A percentile compares a stretch with the other conserved stretches of the same genome.
These are phyloP conservation scores for Crotalus horridus DNA, from an alignment of 2,113 vertebrate species.

Conservation along the genomic window DNA sequence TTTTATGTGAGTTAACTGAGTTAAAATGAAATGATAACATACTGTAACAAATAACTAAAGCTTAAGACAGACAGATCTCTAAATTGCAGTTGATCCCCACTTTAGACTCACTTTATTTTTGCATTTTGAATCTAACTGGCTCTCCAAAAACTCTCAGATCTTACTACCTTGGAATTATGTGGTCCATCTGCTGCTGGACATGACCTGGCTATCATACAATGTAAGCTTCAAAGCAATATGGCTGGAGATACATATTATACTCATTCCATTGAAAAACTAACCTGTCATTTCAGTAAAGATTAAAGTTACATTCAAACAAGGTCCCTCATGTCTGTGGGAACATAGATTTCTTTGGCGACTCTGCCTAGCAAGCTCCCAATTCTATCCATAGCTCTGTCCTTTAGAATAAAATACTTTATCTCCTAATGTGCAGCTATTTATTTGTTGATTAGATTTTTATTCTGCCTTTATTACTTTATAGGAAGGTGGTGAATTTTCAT, in stretches of 20 bases:
- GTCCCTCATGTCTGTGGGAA: background rate
- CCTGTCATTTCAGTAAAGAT: background rate
- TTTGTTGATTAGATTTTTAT: background rate
- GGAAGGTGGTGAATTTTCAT: background rate
- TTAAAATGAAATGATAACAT: too few species aligned
- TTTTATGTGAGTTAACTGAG: background rate
- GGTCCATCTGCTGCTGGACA: background rate
- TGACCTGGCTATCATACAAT: background rate
- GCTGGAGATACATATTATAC: background rate
- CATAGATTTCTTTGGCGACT: background rate
- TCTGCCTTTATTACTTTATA: background rate
- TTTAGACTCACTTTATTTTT: background rate
- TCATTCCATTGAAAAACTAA: background rate
- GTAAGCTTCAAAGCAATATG: background rate
- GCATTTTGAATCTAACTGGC: background rate
- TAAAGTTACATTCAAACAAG: background rate
- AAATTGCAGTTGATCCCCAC: background rate
- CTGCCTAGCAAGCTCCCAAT: background rate
- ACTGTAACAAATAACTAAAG: background rate
- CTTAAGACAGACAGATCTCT: background rate
- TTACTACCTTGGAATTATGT: background rate
- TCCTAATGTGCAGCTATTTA: background rate
- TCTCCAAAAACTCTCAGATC: background rate
- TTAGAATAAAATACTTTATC: background rate
- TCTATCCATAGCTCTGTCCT: background rate